Base-by-base conservation (phyloP, 2,113 vertebrate genomes). In the Butorides virescens region DNA sequence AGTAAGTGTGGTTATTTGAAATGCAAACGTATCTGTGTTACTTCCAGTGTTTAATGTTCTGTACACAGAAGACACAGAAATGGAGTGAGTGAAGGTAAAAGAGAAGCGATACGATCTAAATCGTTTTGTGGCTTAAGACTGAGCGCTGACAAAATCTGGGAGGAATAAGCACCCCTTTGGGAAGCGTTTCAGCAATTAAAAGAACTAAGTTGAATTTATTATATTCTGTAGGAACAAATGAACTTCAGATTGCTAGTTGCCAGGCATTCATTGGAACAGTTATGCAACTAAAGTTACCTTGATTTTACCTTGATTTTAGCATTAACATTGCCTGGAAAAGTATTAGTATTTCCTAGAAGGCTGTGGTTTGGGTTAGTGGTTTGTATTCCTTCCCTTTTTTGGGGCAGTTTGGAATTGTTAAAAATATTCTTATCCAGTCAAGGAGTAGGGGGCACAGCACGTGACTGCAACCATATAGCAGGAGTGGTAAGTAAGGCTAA, bases 291-390 rank as follows among this genome's bases (percentile, higher is more conserved):
- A 94, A 90, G 9, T 61, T 80, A 32, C 22, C 30, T 52, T 80
- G 59, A 80, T 83, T 94, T 61, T 80, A 32, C 19, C 30, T 52
- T 80, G 63, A 80, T 83, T 94, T 90, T 88, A 86, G 42, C 34
- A n/a, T 80, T 72, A 72, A 37, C 71, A n/a, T n/a, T 89, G 5
- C 32, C 37, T 83, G 32, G 66, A 75, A 68, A 19, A 63, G 3
- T 15, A 68, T 47, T 47, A 52, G 9, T 66, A 27, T 75, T 88
- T 78, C 61, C 61, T 71, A 26, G 18, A 83, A 86, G 34, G 18
- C 27, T 86, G 18, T 1, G 2, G 13, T 86, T 88, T 63, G 27
- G 3, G 42, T 58, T 77, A 50, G 44, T 72, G 34, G n/a, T 72
- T 82, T 82, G 32, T 30, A 44, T 74, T 75, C 34, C 15, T 34